A percentile compares a stretch with the other conserved stretches of the same genome.
Conservation (phyloP, 2,888 invertebrate genomes). For the Adelognathus sp. region DNA sequence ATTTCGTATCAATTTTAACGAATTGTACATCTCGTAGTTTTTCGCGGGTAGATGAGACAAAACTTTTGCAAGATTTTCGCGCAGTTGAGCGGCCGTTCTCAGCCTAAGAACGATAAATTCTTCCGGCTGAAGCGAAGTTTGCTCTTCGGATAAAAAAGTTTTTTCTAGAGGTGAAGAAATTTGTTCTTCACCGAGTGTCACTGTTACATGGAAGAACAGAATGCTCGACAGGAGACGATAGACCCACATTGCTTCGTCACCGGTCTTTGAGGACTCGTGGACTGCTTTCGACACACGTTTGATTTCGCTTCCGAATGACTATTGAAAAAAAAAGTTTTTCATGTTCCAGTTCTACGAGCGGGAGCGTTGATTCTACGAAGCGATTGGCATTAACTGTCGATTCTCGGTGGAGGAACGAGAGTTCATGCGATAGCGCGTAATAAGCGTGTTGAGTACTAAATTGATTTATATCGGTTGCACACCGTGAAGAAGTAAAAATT, state of each 20-base stretch:
- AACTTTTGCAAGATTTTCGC: slow-evolving; percentile 38
- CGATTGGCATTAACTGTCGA: neutral
- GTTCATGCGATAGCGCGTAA: neutral
- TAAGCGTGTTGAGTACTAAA: neutral
- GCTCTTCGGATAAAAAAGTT: too few species aligned
- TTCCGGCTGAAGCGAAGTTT: too few species aligned
- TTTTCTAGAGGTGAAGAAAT: neutral
- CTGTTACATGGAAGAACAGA: neutral
- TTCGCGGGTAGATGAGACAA: slow-evolving; percentile 26
- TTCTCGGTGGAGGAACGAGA: too few species aligned
- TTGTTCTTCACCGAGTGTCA: neutral
- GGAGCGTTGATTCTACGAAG: neutral
- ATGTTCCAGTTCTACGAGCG: neutral
- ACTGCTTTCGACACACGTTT: neutral
- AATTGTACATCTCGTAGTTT: slow-evolving; percentile 34
- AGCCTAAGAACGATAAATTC: slow-evolving; percentile 32
- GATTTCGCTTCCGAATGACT: neutral
- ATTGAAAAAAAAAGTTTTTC: slow-evolving; percentile 22
- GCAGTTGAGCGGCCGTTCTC: slow-evolving; percentile 18
- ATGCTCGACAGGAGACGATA: neutral
- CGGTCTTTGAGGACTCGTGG: neutral
- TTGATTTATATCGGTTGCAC: slow-evolving; percentile 3
- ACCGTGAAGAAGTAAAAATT: slow-evolving; percentile 8
- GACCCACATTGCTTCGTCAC: slow-evolving; percentile 1
- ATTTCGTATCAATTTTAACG: slow-evolving; percentile 35